A percentile compares a stretch with the other conserved stretches of the same genome.
phyloP scores from a whole-genome alignment of 2,113 vertebrate genomes.

The Calyptomena viridis region DNA sequence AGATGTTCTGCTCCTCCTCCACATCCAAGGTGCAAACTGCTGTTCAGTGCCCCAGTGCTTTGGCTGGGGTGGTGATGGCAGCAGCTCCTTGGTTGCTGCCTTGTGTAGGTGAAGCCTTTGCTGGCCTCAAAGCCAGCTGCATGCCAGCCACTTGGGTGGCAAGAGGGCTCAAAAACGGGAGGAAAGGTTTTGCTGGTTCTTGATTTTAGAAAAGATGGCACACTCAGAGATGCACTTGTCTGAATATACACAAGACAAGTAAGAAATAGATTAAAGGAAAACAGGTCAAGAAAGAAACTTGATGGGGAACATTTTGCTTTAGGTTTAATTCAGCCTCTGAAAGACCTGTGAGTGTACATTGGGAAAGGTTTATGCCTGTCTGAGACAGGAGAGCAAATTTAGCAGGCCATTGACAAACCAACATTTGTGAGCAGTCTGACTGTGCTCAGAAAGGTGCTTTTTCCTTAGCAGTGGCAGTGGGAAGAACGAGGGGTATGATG shows the following conservation, averaged over 20 bases:
- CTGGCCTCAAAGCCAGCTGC: background rate
- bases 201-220: background rate
- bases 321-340: background rate
- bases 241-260: background rate
- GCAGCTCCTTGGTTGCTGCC: background rate
- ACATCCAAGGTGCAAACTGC: background rate
- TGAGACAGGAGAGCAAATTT: background rate
- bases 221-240: background rate
- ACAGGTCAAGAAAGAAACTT: background rate
- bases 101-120: background rate
- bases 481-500: fast-evolving
- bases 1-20: background rate
- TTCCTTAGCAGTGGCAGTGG: background rate
- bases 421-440: background rate
- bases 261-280: background rate
- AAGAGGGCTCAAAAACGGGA: background rate
- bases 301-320: background rate
- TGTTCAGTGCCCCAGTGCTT: background rate
- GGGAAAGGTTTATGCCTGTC: background rate
- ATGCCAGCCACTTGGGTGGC: fast-evolving
- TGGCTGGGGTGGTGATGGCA: background rate
- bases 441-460: background rate
- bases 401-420: background rate
- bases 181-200: background rate
- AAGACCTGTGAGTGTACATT: background rate